Percentiles rank a stretch among this genome's conserved stretches.
Conservation (phyloP, 2,113 vertebrate species). For the Urocitellus parryii region DNA sequence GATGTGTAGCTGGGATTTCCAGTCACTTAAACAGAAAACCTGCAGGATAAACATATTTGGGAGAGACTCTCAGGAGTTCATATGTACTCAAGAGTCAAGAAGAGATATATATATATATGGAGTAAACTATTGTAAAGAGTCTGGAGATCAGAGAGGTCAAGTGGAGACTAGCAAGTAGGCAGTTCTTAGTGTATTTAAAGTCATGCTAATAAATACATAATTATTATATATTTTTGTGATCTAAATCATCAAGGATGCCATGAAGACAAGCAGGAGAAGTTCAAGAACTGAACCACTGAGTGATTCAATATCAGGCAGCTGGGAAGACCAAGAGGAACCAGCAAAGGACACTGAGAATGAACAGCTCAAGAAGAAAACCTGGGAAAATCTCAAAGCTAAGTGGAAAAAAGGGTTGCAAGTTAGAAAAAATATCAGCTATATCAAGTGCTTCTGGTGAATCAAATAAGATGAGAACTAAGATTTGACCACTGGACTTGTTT, state of each 20-base stretch:
- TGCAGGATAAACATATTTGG: background rate
- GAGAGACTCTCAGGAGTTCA: background rate
- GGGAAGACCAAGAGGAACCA: background rate
- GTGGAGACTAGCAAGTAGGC: background rate
- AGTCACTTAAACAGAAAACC: background rate
- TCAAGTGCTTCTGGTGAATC: background rate
- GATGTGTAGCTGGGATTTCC: background rate
- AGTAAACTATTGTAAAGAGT: background rate
- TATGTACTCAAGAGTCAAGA: background rate
- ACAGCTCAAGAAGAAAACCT: constrained; percentile 9
- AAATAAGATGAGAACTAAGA: background rate
- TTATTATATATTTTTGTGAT: background rate
- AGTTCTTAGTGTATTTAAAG: background rate
- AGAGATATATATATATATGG: background rate
- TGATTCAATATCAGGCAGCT: background rate
- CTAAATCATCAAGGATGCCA: background rate
- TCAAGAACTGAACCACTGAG: background rate
- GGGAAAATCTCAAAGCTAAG: background rate
- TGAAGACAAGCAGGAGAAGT: background rate
- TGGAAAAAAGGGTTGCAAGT: background rate
- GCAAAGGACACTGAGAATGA: background rate
- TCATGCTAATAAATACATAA: background rate
- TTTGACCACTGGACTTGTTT: background rate
- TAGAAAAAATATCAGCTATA: background rate
- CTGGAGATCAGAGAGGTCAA: background rate